Conservation (phyloP, 2,888 invertebrate species). For the Julus scanicus region DNA sequence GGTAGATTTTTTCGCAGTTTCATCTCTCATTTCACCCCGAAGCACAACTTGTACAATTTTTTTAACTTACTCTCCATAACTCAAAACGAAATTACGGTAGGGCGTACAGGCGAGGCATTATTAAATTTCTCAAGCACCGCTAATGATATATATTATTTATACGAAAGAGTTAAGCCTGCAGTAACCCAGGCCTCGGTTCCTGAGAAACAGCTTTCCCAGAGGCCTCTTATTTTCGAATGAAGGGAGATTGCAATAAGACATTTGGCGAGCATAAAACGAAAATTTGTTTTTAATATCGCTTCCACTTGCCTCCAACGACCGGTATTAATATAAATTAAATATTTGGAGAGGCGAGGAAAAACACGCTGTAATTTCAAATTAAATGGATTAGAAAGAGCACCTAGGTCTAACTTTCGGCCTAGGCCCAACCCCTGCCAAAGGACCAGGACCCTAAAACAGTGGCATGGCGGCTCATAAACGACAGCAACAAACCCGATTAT, state of each 20-base stretch:
- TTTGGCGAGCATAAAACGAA: constrained; percentile 25
- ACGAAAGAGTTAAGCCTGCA: background rate
- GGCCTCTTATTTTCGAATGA: constrained; percentile 36
- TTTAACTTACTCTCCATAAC: background rate
- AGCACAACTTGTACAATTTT: background rate
- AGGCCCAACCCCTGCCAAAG: background rate
- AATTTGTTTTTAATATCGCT: constrained; percentile 41
- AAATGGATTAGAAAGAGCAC: constrained; percentile 25
- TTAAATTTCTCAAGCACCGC: constrained; percentile 7
- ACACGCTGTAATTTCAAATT: constrained; percentile 13
- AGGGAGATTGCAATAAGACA: constrained; percentile 42
- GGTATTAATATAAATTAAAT: constrained; percentile 42
- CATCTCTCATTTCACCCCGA: background rate
- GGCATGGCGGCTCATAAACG: background rate
- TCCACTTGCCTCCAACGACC: constrained; percentile 35
- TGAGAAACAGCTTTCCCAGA: constrained; percentile 11
- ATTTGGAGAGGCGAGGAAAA: constrained; percentile 23
- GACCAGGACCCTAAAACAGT: constrained; percentile 3
- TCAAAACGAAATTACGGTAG: background rate
- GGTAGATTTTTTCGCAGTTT: background rate
- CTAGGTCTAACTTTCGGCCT: background rate
- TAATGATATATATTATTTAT: constrained; percentile 42
- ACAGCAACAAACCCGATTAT: constrained; percentile 3
- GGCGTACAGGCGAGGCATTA: background rate
- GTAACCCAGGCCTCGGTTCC: background rate